Base-by-base conservation (phyloP, 1,140 invertebrate genomes). In the Heliconius himera region DNA sequence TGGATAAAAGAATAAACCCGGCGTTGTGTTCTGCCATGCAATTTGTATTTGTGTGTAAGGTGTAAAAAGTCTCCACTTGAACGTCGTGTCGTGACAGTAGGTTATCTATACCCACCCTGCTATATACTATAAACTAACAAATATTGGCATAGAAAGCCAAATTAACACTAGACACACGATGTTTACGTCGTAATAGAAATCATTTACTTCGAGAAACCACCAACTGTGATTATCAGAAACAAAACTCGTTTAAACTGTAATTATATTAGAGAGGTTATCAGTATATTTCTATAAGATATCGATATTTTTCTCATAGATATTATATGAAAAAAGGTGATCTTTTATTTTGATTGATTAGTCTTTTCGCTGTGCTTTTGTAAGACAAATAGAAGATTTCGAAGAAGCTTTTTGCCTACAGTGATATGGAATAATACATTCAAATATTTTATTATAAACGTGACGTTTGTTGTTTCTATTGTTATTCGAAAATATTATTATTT, bases 211-310 rank as follows among this genome's bases (percentile, higher is more conserved):
- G 51, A 20, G 51, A 22, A 77, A 36, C 72, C 26, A 54, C 71
- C 26, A 60, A 78, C 41, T 73, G 36, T 26, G 77, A 78, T 78
- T 60, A 78, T 78, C 72, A 66, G 71, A 73, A 78, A 78, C 77
- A 78, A 74, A 38, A 73, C 71, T 73, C 77, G 77, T 78, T 78
- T 71, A 72, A 33, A 74, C 73, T 38, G 33, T 78, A 72, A 78
- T 73, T 73, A 33, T 22, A 60, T 73, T 78, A 78, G 77, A 36
- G 72, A 73, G 41, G 11, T 70, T 20, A 70, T 76, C 74, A 33
- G 70, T 49, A 26, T 38, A 56, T 54, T 18, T 66, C 18, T 54
- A 66, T 66, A 66, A 26, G 60, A 66, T 29, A 13, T 66, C 60
- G 60, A 66, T 29, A 22, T 3, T n/a, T n/a, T 22, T 9, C 8